Conservation (phyloP, 2,888 invertebrate species). For the Brenthis ino region DNA sequence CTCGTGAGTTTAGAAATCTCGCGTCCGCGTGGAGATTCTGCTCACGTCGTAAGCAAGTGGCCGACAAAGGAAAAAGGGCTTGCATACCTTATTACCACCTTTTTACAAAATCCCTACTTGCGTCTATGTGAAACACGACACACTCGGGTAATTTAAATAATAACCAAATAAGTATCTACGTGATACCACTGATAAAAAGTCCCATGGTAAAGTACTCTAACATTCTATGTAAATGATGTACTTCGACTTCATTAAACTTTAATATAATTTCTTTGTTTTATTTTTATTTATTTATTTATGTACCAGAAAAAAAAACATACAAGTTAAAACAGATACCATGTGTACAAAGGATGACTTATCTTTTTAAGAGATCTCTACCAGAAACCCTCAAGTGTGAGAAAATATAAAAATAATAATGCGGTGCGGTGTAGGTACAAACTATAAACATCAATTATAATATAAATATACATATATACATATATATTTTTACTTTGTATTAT, state of each 20-base stretch:
- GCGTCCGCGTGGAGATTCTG: constrained; percentile 61
- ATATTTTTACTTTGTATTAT: neutral
- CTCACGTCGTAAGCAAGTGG: constrained; percentile 78
- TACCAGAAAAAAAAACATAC: too few species aligned
- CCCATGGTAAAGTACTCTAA: constrained; percentile 28
- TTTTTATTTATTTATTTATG: too few species aligned
- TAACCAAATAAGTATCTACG: constrained; percentile 60
- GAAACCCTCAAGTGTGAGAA: too few species aligned
- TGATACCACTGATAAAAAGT: constrained; percentile 54
- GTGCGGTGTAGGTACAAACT: too few species aligned
- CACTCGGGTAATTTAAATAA: constrained; percentile 63
- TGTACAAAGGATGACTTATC: too few species aligned
- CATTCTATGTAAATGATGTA: constrained; percentile 18
- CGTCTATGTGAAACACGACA: constrained; percentile 69
- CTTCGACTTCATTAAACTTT: constrained; percentile 10
- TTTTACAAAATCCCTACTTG: constrained; percentile 77
- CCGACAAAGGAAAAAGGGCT: constrained; percentile 81
- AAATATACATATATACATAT: too few species aligned
- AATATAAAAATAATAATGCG: too few species aligned
- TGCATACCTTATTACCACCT: constrained; percentile 81
- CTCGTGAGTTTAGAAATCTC: constrained; percentile 69
- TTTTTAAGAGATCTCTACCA: too few species aligned
- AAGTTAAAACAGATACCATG: too few species aligned
- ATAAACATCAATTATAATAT: too few species aligned
- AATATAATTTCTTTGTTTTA: neutral